phyloP scores from a whole-genome alignment of 2,888 invertebrate genomes.

The Hirtodrosophila histrioides region DNA sequence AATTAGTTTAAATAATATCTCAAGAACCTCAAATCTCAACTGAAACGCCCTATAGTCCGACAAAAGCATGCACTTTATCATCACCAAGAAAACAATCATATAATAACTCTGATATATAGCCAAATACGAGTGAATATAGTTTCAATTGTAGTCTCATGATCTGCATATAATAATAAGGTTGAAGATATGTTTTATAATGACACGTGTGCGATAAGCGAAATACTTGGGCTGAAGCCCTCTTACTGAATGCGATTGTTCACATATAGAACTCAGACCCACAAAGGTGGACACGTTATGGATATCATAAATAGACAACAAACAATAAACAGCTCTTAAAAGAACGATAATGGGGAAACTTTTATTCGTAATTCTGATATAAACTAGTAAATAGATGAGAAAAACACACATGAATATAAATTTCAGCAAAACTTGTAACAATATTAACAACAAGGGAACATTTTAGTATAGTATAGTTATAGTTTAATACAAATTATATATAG shows the following conservation, averaged over 20 bases:
- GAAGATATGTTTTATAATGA: slow-evolving; percentile 24
- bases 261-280: slow-evolving; percentile 11
- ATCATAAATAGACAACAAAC: slow-evolving; percentile 46
- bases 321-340: slow-evolving; percentile 54
- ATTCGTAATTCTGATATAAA: slow-evolving; percentile 48
- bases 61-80: slow-evolving; percentile 31
- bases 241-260: slow-evolving; percentile 1
- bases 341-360: slow-evolving; percentile 57
- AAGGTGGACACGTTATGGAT: slow-evolving; percentile 4
- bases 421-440: slow-evolving; percentile 59
- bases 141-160: background rate
- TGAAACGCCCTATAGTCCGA: slow-evolving; percentile 18
- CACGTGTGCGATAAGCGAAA: slow-evolving; percentile 39
- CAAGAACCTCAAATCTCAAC: slow-evolving; percentile 13
- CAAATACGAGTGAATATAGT: background rate
- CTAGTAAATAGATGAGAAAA: slow-evolving; percentile 27
- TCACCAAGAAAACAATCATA: slow-evolving; percentile 3
- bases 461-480: slow-evolving; percentile 36
- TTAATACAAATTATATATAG: slow-evolving; percentile 39
- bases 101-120: slow-evolving; percentile 4
- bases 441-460: slow-evolving; percentile 66
- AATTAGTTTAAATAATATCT: slow-evolving; percentile 47
- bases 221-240: slow-evolving; percentile 10
- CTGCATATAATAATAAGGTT: slow-evolving; percentile 4
- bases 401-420: slow-evolving; percentile 51